Conservation (phyloP, 53 echinoderm and acorn worm genomes). For the Holothuria scabra region DNA sequence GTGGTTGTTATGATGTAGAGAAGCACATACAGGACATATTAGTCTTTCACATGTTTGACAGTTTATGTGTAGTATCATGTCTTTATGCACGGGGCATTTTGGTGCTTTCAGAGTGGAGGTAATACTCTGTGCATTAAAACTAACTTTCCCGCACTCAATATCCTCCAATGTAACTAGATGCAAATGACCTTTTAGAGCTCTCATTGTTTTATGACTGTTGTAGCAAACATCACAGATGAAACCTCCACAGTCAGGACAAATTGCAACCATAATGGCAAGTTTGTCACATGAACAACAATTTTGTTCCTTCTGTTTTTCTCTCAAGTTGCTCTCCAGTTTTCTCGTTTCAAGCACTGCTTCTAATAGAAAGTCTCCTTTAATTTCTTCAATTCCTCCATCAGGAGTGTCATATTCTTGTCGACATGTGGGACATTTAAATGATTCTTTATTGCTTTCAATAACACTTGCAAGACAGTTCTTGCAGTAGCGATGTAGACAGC, state of each 20-base stretch:
- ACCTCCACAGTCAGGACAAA: conserved; percentile 12
- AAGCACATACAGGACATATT: neutral
- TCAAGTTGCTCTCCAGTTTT: neutral
- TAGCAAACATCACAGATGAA: neutral
- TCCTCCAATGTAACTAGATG: neutral
- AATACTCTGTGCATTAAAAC: neutral
- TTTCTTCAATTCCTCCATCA: neutral
- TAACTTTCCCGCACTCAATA: neutral
- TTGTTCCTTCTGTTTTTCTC: neutral
- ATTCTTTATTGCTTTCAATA: neutral
- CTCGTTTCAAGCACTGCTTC: neutral
- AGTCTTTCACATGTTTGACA: neutral
- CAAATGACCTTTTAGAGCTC: neutral
- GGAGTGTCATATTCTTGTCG: neutral
- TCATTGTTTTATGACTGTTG: neutral
- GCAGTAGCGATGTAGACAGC: neutral
- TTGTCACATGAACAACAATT: neutral
- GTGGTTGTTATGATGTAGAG: neutral
- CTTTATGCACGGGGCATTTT: neutral
- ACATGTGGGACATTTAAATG: neutral
- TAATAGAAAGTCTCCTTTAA: neutral
- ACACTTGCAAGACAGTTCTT: neutral
- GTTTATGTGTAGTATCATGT: neutral
- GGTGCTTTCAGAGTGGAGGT: neutral
- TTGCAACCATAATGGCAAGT: neutral